phyloP scores from a whole-genome alignment of 2,113 vertebrate species.

The Chionodraco myersi region DNA sequence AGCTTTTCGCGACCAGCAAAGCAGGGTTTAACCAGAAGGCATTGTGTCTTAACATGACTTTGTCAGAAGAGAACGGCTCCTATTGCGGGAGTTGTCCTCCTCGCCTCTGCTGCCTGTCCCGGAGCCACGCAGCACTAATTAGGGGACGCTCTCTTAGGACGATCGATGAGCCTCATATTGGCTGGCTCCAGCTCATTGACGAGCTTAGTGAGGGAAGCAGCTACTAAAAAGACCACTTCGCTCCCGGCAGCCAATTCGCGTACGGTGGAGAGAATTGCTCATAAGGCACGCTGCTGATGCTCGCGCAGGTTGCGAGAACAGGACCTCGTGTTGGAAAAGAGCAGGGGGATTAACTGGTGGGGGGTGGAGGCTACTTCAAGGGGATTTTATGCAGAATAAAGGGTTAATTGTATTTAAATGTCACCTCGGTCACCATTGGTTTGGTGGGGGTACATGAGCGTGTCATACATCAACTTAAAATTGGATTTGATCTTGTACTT shows the following conservation, averaged over 20 bases:
- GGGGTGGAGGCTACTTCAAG: slow-evolving; percentile 28
- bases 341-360: slow-evolving; percentile 48
- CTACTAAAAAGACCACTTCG: slow-evolving; percentile 55
- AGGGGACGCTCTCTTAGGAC: slow-evolving; percentile 73
- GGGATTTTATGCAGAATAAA: slow-evolving; percentile 60
- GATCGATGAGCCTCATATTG: slow-evolving; percentile 77
- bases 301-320: slow-evolving; percentile 16
- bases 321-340: slow-evolving; percentile 54
- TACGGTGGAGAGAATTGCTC: not conserved
- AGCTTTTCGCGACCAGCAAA: not conserved
- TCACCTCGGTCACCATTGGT: slow-evolving; percentile 14
- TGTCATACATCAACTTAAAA: not conserved
- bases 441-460: not conserved
- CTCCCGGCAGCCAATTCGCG: slow-evolving; percentile 46
- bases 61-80: not conserved
- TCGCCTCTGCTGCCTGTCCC: slow-evolving; percentile 49
- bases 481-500: not conserved
- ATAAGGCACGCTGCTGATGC: slow-evolving; percentile 6
- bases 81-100: slow-evolving; percentile 1
- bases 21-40: not conserved
- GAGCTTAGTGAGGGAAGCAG: slow-evolving; percentile 70
- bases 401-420: slow-evolving; percentile 56
- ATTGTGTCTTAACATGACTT: not conserved
- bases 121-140: slow-evolving; percentile 75
- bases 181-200: slow-evolving; percentile 77